Base-by-base conservation (phyloP, 2,797 vertebrate genomes). In the Eulemur albifrons region DNA sequence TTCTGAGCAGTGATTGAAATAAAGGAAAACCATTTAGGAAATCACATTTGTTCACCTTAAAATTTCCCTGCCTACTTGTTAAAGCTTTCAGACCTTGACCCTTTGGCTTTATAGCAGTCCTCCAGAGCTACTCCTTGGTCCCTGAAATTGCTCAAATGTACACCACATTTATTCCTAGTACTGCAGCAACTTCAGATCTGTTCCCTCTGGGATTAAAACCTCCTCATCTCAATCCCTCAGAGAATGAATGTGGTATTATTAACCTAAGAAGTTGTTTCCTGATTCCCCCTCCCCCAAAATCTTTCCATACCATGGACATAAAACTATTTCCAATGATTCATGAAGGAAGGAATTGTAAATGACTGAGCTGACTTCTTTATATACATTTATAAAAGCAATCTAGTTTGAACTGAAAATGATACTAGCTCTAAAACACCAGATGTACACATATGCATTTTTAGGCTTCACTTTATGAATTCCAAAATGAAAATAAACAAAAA, bases 251-350 rank as follows among this genome's bases (percentile, higher is more conserved):
- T 32, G 25, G 4, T 48, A 61, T 21, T 69, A 73, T 57, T 90
- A 79, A 88, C 32, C 61, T 54, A 91, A 40, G 61, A 93, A 90
- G 32, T 4, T 67, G 14, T 79, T 38, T 82, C 38, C 35, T 88
- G 40, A 59, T 70, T 57, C 59, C 40, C 4, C 4, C 50, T 59
- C 40, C 52, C 52, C 21, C 57, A 65, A 92, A 94, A 59, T 27
- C 25, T 79, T 63, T 83, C 52, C n/a, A 67, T 67, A 65, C 32
- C 45, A 75, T 57, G 20, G n/a, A 92, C 7, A 2, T 9, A 69
- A 77, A 94, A 59, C 54, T 35, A 72, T 45, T 96, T 94, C 70
- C 40, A 95, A 45, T 48, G 69, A 91, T 59, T 90, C 38, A 89
- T 23, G 79, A 92, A 92, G 57, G 32, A 90, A 70, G 75, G 23